Conservation (phyloP, 1,140 invertebrate genomes). For the Rhyacophila brunnea region DNA sequence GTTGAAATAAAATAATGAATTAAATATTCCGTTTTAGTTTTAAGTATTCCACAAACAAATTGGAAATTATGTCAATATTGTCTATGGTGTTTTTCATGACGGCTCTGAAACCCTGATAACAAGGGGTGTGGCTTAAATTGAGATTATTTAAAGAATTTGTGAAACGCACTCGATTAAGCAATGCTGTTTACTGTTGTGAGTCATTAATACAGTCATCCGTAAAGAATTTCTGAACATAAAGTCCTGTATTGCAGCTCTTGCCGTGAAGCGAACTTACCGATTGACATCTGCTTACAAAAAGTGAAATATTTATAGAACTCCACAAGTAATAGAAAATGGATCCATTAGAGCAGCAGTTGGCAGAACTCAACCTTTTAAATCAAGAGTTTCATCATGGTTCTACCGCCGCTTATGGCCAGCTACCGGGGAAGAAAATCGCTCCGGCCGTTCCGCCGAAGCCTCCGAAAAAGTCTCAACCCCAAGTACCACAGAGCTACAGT, state of each 20-base stretch:
- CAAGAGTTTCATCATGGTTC: constrained; percentile 44
- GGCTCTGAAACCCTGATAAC: constrained; percentile 13
- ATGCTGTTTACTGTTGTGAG: constrained; percentile 11
- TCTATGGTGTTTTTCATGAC: not conserved
- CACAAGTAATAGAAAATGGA: constrained; percentile 44
- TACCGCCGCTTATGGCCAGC: constrained; percentile 30
- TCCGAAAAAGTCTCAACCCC: constrained; percentile 62
- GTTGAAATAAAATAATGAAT: no score
- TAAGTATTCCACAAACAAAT: no score
- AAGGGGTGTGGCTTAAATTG: constrained; percentile 19
- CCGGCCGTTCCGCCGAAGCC: constrained; percentile 79
- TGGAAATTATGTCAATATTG: no score
- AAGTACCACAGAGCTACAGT: constrained; percentile 58
- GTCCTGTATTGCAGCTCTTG: no score
- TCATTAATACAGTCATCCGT: constrained; percentile 5
- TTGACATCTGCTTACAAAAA: no score
- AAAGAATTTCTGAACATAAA: not conserved
- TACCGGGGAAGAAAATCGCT: constrained; percentile 63
- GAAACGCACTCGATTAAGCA: not conserved
- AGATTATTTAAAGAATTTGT: constrained; percentile 5
- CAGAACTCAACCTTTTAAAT: constrained; percentile 56
- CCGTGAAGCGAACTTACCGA: no score
- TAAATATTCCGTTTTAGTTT: no score
- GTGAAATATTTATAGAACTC: no score
- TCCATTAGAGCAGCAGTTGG: constrained; percentile 57